A percentile compares a stretch with the other conserved stretches of the same genome.
Evolutionary conservation across 1,140 invertebrate species (phyloP).

Genomic region (Andricus grossulariae): DNA sequence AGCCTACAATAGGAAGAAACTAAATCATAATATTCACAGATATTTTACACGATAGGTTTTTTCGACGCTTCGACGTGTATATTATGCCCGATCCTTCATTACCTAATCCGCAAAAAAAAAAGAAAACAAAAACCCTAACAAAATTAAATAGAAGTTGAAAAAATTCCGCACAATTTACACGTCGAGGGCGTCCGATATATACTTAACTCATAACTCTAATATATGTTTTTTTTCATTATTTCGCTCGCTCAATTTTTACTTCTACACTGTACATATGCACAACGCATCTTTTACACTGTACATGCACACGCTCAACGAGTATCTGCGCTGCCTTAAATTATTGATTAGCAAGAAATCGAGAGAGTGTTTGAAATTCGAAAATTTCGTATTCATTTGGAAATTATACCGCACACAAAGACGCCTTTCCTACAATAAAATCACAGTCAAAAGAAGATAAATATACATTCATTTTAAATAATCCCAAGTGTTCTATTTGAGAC

Average conservation of each 20-base stretch:
- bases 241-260: constrained; percentile 63
- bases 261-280: constrained; percentile 76
- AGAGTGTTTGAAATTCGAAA: constrained; percentile 29
- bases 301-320: constrained; percentile 70
- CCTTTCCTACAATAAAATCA: constrained; percentile 39
- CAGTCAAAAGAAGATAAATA: constrained; percentile 40
- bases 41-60: constrained; percentile 74
- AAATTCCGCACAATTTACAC: constrained; percentile 58
- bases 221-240: constrained; percentile 63
- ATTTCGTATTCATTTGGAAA: not conserved
- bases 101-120: constrained; percentile 34
- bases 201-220: constrained; percentile 70
- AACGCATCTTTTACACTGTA: constrained; percentile 76
- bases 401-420: constrained; percentile 40
- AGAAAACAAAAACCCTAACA: constrained; percentile 26
- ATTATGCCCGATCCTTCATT: constrained; percentile 50
- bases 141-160: constrained; percentile 32
- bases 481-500: constrained; percentile 3
- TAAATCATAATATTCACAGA: constrained; percentile 77
- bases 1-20: constrained; percentile 76
- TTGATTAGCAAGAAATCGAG: constrained; percentile 17
- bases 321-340: constrained; percentile 69
- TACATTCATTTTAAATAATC: constrained; percentile 8
- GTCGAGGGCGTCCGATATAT: constrained; percentile 59
- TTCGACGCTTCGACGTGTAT: constrained; percentile 63